Evolutionary conservation across 2,888 invertebrate species (phyloP), one percentile per base, ranked within the genome.

Genomic region (Lochmaea crataegi): DNA sequence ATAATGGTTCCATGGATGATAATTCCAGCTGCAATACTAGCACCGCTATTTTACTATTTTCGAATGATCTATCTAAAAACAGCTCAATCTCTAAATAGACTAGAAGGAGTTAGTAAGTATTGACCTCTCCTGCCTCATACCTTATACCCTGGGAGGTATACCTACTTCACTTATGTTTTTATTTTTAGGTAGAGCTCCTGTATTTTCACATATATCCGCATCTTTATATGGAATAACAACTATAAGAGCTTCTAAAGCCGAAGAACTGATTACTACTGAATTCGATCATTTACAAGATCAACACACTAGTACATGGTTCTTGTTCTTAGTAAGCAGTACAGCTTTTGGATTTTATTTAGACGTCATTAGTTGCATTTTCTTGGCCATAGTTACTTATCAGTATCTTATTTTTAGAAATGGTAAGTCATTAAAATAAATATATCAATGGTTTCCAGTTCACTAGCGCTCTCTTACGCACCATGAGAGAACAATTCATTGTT

Each of bases 171-270:
- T 22, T 22, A 4, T 42, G 45, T 32, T 57, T 22, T 60, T 71
- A 7, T 16, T 83, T 84, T 84, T 89, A 88, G 94, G 93, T 72
- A 90, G 94, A 74, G 96, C 96, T 87, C 97, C 98, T 0, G 94
- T 97, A 0, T 96, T 96, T 85, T 94, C 96, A 0, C 96, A 97
- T 84, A 91, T 97, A 79, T 93, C 94, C n/a, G 93, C 96, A 0
- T 93, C 95, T 0, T 88, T 98, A 10, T 91, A 93, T 74, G 98
- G 97, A 2, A 90, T 98, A 41, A 91, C 94, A 57, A 96, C 96
- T 0, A 96, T 98, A 75, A 90, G 98, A 73, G 93, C 96, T 0
- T 91, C 93, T 1, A 89, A 90, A 22, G 92, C 93, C 2, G 91
- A 94, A 85, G 88, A 91, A 75, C 89, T 93, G 80, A 91, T 97